Conservation (phyloP, 1,140 invertebrate genomes). For the Pentalonia nigronervosa region DNA sequence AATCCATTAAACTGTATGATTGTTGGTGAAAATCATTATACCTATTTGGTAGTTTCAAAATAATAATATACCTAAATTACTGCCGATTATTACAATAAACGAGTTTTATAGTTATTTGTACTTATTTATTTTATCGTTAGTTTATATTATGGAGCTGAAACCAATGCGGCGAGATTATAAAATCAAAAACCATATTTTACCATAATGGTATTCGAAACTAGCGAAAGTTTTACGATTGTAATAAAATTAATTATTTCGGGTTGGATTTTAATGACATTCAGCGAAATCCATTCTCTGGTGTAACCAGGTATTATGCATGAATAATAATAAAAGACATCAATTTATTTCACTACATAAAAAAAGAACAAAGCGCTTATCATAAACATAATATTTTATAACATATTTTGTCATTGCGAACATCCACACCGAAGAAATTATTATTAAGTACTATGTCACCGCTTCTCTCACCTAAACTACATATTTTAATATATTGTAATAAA, state of each 20-base stretch:
- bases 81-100: background rate
- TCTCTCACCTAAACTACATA: background rate
- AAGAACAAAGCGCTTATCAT: background rate
- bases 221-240: background rate
- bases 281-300: background rate
- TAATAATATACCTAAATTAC: background rate
- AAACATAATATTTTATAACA: constrained; percentile 3
- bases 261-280: background rate
- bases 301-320: background rate
- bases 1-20: background rate
- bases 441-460: background rate
- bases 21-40: background rate
- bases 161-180: background rate
- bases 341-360: background rate
- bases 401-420: background rate
- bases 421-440: background rate
- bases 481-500: constrained; percentile 10
- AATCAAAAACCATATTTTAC: constrained; percentile 9
- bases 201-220: background rate
- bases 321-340: background rate
- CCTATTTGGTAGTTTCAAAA: background rate
- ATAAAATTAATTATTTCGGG: background rate
- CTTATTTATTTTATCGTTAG: background rate
- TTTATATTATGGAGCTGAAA: background rate
- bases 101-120: background rate